Conservation (phyloP, 2,797 vertebrate species). For the Eidolon dupreanum region DNA sequence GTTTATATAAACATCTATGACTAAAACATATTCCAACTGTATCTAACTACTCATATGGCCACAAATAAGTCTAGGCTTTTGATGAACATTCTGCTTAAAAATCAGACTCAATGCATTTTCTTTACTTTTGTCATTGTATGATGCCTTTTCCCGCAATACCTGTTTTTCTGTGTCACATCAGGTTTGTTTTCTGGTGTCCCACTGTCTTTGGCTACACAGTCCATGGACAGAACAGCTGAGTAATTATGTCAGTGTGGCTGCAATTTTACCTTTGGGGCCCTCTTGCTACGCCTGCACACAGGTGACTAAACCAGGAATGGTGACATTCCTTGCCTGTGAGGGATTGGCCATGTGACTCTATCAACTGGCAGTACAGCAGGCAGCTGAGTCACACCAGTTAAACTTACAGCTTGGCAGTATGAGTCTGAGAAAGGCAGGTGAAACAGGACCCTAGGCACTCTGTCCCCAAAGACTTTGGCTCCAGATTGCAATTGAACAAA, state of each 20-base stretch:
- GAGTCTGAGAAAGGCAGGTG: conserved; percentile 5
- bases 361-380: background rate
- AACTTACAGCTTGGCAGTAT: background rate
- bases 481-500: background rate
- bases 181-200: conserved; percentile 40
- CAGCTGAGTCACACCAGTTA: conserved; percentile 15
- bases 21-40: background rate
- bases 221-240: conserved; percentile 44
- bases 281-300: conserved; percentile 17
- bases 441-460: background rate
- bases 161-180: conserved; percentile 54
- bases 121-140: background rate
- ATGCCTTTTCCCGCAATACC: background rate
- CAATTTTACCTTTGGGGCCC: conserved; percentile 52
- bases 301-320: conserved; percentile 49
- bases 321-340: conserved; percentile 44
- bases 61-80: background rate
- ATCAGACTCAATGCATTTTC: background rate
- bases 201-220: conserved; percentile 3
- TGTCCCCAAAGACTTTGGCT: background rate
- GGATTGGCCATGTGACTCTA: conserved; percentile 29
- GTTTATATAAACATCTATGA: background rate
- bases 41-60: background rate
- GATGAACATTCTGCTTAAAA: background rate
- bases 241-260: conserved; percentile 63